Percentiles rank a stretch among this genome's conserved stretches.
These are phyloP conservation scores for Coboldia fuscipes DNA, from an alignment of 1,140 invertebrate species.

Conservation along the genomic window DNA sequence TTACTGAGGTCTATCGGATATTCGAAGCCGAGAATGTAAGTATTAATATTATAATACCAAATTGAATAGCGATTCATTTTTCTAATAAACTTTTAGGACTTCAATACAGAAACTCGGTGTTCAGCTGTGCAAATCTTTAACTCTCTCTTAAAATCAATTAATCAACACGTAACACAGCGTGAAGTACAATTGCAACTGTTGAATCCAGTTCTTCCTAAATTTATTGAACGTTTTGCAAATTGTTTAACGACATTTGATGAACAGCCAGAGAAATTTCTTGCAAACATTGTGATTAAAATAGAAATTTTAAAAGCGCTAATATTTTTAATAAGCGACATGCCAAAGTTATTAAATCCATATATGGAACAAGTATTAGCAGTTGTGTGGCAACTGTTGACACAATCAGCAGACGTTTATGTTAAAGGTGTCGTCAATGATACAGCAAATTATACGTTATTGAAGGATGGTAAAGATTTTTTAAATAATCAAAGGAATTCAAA, in stretches of 20 bases:
- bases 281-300: too few relatives aligned
- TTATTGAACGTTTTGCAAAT: too few relatives aligned
- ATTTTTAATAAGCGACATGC: constrained; percentile 36
- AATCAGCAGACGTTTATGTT: constrained; percentile 33
- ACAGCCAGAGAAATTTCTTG: too few relatives aligned
- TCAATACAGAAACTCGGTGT: constrained; percentile 14
- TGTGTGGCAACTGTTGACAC: constrained; percentile 47
- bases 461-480: constrained; percentile 6
- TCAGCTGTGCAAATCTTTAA: constrained; percentile 17
- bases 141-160: constrained; percentile 24
- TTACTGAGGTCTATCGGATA: constrained; percentile 56
- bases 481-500: constrained; percentile 2
- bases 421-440: constrained; percentile 18
- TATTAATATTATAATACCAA: not conserved
- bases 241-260: too few relatives aligned
- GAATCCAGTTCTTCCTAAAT: constrained; percentile 43
- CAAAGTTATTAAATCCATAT: constrained; percentile 39
- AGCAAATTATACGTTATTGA: constrained; percentile 12
- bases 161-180: constrained; percentile 33
- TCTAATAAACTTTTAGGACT: constrained; percentile 16
- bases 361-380: constrained; percentile 42
- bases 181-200: constrained; percentile 44
- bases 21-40: constrained; percentile 32
- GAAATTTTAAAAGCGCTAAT: constrained; percentile 47
- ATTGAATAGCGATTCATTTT: not conserved